Percentiles rank a stretch among this genome's conserved stretches.
Conservation (phyloP, 2,113 vertebrate genomes). For the Megaleporinus macrocephalus region DNA sequence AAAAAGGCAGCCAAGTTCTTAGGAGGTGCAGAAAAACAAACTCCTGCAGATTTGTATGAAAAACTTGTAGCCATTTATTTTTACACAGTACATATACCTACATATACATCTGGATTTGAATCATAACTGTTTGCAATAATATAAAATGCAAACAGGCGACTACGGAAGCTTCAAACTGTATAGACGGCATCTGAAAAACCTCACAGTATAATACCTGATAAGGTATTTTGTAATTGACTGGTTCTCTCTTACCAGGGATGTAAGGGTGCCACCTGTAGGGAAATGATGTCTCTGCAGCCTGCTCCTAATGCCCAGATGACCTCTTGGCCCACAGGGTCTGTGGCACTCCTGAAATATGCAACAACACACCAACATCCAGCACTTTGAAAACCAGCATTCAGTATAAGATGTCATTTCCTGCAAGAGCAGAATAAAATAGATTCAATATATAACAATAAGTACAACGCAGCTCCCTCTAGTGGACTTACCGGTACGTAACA, state of each 20-base stretch:
- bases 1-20: no score
- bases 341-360: conserved; percentile 85
- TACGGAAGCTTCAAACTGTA: no score
- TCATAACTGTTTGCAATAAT: no score
- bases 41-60: no score
- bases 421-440: not conserved
- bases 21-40: no score
- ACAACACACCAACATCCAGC: not conserved
- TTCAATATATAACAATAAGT: not conserved
- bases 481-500: conserved; percentile 93
- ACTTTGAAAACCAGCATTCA: not conserved
- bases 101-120: no score
- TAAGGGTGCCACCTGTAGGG: conserved; percentile 95
- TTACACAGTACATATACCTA: no score
- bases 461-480: not conserved
- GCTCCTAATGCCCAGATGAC: conserved; percentile 98
- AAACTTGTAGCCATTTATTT: no score
- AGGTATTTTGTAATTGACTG: not conserved
- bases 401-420: not conserved
- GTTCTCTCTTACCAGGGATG: conserved; percentile 91
- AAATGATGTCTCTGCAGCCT: conserved; percentile 98
- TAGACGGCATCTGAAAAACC: no score
- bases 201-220: not conserved
- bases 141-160: no score
- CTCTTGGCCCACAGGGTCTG: conserved; percentile 96